phyloP scores from a whole-genome alignment of 2,888 invertebrate genomes.

The Drosophila maculinotata region DNA sequence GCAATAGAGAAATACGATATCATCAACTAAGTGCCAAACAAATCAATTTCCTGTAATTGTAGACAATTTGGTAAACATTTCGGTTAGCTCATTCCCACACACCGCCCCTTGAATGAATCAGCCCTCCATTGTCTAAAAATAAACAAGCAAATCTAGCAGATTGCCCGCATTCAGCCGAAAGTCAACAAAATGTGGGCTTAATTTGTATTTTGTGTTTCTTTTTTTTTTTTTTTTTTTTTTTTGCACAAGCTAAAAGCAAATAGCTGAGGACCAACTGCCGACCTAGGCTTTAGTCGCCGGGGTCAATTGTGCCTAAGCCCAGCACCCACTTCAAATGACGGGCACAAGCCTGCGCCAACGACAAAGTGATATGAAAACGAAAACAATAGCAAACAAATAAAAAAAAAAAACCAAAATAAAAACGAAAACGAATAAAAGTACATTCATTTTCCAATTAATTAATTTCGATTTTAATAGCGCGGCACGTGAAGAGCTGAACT shows the following conservation, averaged over 20 bases:
- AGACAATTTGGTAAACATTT: conserved; percentile 35
- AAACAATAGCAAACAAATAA: conserved; percentile 1
- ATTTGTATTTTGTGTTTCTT: conserved; percentile 26
- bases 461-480: conserved; percentile 69
- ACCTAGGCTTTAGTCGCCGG: not conserved
- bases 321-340: conserved; percentile 18
- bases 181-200: conserved; percentile 39
- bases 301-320: conserved; percentile 14
- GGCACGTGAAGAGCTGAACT: conserved; percentile 26
- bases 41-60: conserved; percentile 56
- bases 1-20: conserved; percentile 63
- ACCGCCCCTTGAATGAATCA: not conserved
- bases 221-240: conserved; percentile 16
- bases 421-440: conserved; percentile 36
- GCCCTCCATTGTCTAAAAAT: conserved; percentile 34
- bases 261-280: conserved; percentile 1
- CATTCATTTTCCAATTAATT: conserved; percentile 78
- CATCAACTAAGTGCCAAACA: conserved; percentile 33
- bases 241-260: conserved; percentile 15
- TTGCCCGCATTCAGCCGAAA: conserved; percentile 36
- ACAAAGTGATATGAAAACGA: conserved; percentile 1
- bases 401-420: conserved; percentile 6
- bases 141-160: conserved; percentile 40
- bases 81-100: not conserved
- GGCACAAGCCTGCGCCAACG: conserved; percentile 1